phyloP scores from a whole-genome alignment of 2,797 vertebrate species.

The Masticophis lateralis region DNA sequence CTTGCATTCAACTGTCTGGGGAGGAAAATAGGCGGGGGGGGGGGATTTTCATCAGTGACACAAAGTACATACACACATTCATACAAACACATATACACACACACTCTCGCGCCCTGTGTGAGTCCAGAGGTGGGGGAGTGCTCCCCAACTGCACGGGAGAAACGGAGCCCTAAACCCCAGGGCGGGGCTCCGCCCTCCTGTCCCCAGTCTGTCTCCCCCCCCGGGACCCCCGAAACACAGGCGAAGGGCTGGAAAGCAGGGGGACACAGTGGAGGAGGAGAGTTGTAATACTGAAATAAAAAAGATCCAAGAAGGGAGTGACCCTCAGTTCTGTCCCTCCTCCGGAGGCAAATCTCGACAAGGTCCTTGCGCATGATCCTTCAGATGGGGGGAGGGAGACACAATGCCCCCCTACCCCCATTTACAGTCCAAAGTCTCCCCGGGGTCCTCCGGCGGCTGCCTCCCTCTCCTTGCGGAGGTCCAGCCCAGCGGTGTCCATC shows the following conservation, averaged over 20 bases:
- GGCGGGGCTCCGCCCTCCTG: not conserved
- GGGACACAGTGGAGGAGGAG: not conserved
- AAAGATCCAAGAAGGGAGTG: not conserved
- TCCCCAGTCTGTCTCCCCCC: not conserved
- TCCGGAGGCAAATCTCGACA: not conserved
- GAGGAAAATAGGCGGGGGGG: accelerated
- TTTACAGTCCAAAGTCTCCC: too few relatives aligned
- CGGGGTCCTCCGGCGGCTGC: accelerated
- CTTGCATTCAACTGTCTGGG: not conserved
- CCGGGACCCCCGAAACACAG: not conserved
- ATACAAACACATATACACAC: not conserved
- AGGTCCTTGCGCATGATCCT: slow-evolving; percentile 42
- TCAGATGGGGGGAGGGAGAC: not conserved
- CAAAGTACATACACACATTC: not conserved
- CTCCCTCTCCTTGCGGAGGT: not conserved
- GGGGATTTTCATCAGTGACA: not conserved
- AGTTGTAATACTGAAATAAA: slow-evolving; percentile 31
- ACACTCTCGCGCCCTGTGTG: not conserved
- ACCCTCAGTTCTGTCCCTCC: not conserved
- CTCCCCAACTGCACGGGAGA: not conserved
- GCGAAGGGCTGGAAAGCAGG: not conserved
- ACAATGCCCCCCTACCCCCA: not conserved
- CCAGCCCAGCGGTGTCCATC: not conserved
- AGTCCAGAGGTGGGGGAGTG: accelerated
- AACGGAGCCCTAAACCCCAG: not conserved